A percentile compares a stretch with the other conserved stretches of the same genome.
Conservation (phyloP, 92 coral and sea anemone species). For the Diadumene lineata region DNA sequence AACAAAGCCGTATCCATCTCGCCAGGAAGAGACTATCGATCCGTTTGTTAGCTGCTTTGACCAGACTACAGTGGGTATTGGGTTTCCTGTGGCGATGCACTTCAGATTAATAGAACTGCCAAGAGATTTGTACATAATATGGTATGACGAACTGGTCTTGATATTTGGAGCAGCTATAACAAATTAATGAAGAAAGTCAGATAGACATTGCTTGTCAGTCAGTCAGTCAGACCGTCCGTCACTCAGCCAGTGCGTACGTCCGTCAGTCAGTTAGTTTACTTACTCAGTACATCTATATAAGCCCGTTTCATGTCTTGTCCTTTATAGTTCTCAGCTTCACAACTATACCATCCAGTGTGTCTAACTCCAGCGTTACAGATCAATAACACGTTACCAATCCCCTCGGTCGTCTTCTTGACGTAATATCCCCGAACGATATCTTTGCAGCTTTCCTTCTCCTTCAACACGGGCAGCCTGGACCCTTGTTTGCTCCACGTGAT, state of each 20-base stretch:
- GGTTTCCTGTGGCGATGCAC: slow-evolving; percentile 54
- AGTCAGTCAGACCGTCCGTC: background rate
- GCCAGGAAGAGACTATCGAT: background rate
- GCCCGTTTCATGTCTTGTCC: slow-evolving; percentile 20
- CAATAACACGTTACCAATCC: slow-evolving; percentile 14
- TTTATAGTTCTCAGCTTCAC: slow-evolving; percentile 26
- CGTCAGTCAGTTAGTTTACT: slow-evolving; percentile 10
- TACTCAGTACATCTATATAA: slow-evolving; percentile 28
- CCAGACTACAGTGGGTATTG: slow-evolving; percentile 45
- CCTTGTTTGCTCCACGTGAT: slow-evolving; percentile 28
- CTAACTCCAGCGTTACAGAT: slow-evolving; percentile 20
- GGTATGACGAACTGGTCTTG: background rate
- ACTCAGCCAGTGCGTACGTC: background rate
- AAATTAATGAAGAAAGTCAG: slow-evolving; percentile 3
- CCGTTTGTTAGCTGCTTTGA: slow-evolving; percentile 12
- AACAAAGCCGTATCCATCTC: slow-evolving; percentile 10
- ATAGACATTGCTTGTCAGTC: background rate
- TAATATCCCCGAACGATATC: slow-evolving; percentile 25
- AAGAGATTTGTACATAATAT: background rate
- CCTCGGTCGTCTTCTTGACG: background rate
- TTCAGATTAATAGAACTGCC: slow-evolving; percentile 20
- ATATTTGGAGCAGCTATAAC: slow-evolving; percentile 27
- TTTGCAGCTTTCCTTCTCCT: slow-evolving; percentile 3
- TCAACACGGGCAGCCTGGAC: background rate
- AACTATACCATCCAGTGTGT: slow-evolving; percentile 26